Evolutionary conservation across 2,888 invertebrate genomes (phyloP).

Genomic region (Chymomyza caudatula): DNA sequence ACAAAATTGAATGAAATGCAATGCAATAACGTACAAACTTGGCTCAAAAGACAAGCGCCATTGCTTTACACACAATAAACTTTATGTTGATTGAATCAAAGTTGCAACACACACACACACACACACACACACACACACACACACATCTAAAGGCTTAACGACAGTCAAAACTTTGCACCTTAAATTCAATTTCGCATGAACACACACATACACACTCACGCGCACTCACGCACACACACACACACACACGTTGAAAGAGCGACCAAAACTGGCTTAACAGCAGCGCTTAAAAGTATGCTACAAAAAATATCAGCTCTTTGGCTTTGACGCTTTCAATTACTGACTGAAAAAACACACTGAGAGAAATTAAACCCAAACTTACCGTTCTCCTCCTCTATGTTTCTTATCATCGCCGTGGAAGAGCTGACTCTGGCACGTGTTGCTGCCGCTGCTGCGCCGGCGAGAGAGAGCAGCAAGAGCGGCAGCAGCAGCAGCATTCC

Average conservation of each 20-base stretch:
- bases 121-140: constrained; percentile 12
- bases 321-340: too few species aligned
- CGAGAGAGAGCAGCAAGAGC: constrained; percentile 40
- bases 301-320: neutral
- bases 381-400: constrained; percentile 78
- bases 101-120: constrained; percentile 21
- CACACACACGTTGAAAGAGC: constrained; percentile 11
- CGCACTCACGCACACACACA: neutral
- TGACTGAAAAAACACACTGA: neutral
- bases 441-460: constrained; percentile 57
- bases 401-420: constrained; percentile 75
- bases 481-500: constrained; percentile 47
- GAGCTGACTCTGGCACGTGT: constrained; percentile 71
- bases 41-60: constrained; percentile 39
- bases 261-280: constrained; percentile 34
- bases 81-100: constrained; percentile 56
- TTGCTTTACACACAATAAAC: constrained; percentile 60
- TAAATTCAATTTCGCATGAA: neutral
- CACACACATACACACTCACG: constrained; percentile 10
- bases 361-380: constrained; percentile 45
- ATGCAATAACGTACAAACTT: constrained; percentile 40
- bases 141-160: neutral
- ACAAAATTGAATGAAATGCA: too few species aligned
- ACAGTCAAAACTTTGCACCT: neutral
- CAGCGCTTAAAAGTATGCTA: constrained; percentile 9